These are phyloP conservation scores for Meandrusa payeni DNA, from an alignment of 2,888 invertebrate genomes.

Conservation along the genomic window DNA sequence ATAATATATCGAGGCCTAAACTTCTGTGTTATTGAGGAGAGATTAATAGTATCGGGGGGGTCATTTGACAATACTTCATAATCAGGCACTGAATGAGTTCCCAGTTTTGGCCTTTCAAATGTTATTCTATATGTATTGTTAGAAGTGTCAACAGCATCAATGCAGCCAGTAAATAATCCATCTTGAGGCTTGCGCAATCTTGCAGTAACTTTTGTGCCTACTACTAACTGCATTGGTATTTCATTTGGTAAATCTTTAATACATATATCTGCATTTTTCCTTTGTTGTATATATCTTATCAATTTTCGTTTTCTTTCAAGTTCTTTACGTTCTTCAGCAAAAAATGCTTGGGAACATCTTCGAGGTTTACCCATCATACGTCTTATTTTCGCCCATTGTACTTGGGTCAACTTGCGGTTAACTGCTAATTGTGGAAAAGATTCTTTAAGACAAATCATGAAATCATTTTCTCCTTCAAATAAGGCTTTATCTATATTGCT, in stretches of 20 bases:
- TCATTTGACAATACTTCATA: slow-evolving; percentile 97
- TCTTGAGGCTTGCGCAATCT: slow-evolving; percentile 95
- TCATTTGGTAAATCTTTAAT: slow-evolving; percentile 95
- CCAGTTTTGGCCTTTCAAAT: slow-evolving; percentile 94
- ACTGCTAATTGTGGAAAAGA: slow-evolving; percentile 93
- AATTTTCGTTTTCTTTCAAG: slow-evolving; percentile 94
- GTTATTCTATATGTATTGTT: slow-evolving; percentile 97
- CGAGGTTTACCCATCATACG: slow-evolving; percentile 98
- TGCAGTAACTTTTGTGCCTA: slow-evolving; percentile 96
- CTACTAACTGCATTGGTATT: slow-evolving; percentile 95
- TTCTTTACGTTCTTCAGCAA: slow-evolving; percentile 95
- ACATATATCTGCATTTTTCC: slow-evolving; percentile 90
- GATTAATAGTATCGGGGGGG: slow-evolving; percentile 92
- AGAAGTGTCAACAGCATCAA: slow-evolving; percentile 97
- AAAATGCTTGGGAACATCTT: slow-evolving; percentile 96
- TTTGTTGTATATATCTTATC: slow-evolving; percentile 95
- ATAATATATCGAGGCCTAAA: slow-evolving; percentile 86
- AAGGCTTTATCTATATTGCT: slow-evolving; percentile 97
- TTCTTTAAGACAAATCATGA: slow-evolving; percentile 95
- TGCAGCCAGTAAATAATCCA: slow-evolving; percentile 95
- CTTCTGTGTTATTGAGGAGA: slow-evolving; percentile 90
- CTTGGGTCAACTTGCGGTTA: slow-evolving; percentile 89
- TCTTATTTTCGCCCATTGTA: slow-evolving; percentile 97
- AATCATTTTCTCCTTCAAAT: slow-evolving; percentile 98
- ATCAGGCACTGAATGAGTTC: slow-evolving; percentile 97